These are phyloP conservation scores for Cephus nigrinus DNA, from an alignment of 2,888 invertebrate genomes.

Conservation along the genomic window DNA sequence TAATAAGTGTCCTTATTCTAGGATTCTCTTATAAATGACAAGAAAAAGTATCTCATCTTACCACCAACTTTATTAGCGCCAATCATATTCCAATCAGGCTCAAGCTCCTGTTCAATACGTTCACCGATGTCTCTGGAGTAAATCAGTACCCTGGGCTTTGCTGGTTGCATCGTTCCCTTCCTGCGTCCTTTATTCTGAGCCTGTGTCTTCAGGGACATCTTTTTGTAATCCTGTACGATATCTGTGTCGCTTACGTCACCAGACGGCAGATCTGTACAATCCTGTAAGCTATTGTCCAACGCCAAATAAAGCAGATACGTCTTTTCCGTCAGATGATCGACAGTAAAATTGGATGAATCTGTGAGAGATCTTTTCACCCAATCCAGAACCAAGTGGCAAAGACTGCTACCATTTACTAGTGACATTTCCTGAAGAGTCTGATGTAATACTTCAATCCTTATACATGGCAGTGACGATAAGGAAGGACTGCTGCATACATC, in stretches of 20 bases:
- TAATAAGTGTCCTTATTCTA: no score
- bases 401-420: slow-evolving; percentile 69
- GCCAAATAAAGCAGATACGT: slow-evolving; percentile 82
- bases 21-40: neutral
- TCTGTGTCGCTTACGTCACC: slow-evolving; percentile 78
- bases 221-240: slow-evolving; percentile 82
- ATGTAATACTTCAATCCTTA: slow-evolving; percentile 81
- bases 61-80: slow-evolving; percentile 70
- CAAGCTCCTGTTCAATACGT: slow-evolving; percentile 66
- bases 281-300: slow-evolving; percentile 79
- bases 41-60: slow-evolving; percentile 32
- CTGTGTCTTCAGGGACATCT: slow-evolving; percentile 63
- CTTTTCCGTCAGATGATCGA: slow-evolving; percentile 70
- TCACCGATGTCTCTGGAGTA: slow-evolving; percentile 71
- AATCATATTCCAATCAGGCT: slow-evolving; percentile 74
- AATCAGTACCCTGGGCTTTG: slow-evolving; percentile 73
- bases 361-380: slow-evolving; percentile 68
- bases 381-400: slow-evolving; percentile 74
- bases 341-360: slow-evolving; percentile 27
- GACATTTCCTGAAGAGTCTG: slow-evolving; percentile 78
- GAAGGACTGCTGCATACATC: slow-evolving; percentile 74
- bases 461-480: slow-evolving; percentile 74
- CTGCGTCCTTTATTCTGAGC: slow-evolving; percentile 62
- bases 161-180: slow-evolving; percentile 69
- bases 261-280: slow-evolving; percentile 80